Base-by-base conservation (phyloP, 1,140 invertebrate species). In the Babylonia areolata region DNA sequence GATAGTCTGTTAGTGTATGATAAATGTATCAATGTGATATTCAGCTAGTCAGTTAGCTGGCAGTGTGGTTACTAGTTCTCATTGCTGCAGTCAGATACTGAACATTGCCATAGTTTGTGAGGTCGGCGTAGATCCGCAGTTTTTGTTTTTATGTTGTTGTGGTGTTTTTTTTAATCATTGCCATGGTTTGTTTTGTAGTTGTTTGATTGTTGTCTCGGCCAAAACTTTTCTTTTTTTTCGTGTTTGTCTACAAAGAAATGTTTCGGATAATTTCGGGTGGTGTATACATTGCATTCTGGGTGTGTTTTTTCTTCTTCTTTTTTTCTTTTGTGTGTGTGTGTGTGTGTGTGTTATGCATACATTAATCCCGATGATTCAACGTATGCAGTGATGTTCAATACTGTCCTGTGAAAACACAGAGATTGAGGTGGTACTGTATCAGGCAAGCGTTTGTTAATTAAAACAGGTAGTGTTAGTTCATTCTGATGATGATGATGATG, bases 191-290 rank as follows among this genome's bases (percentile, higher is more conserved):
- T n/a, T n/a, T n/a, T n/a, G n/a, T n/a, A n/a, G n/a, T n/a, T n/a
- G n/a, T 51, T 51, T 51, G 20, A 51, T 51, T 6, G 12, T 64
- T 64, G 17, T 23, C 58, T 11, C 28, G 12, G 5, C 58, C 58
- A 23, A 64, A 64, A 64, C 58, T 23, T 6, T 64, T n/a, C n/a
- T n/a, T n/a, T n/a, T n/a, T n/a, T n/a, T n/a, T n/a, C n/a, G n/a
- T n/a, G n/a, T n/a, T n/a, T n/a, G n/a, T n/a, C n/a, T n/a, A n/a
- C 9, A 11, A 51, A 6, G 20, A 51, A 64, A 64, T 64, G 58
- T 64, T 64, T 64, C 58, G 58, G 58, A 64, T 64, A 3, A 64
- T 64, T 64, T 64, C 58, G 58, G 58, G 58, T 64, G 58, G 28
- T 23, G 28, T 28, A 64, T 64, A 23, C 28, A 64, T 64, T n/a